These are phyloP conservation scores for Stenolophus ochropezus DNA, from an alignment of 2,888 invertebrate genomes.

Conservation along the genomic window DNA sequence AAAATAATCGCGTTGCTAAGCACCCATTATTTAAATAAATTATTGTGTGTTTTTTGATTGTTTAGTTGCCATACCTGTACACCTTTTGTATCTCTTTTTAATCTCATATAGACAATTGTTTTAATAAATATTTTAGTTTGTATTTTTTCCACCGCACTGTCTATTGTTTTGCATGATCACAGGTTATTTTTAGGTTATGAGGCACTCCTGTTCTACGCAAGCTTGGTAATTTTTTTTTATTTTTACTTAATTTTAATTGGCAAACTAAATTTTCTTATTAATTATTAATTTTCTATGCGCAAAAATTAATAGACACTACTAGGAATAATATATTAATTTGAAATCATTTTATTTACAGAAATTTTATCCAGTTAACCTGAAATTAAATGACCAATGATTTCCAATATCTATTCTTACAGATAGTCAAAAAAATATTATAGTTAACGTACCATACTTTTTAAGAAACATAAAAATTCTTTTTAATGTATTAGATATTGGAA, in stretches of 20 bases:
- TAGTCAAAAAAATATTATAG: too few species aligned
- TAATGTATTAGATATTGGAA: not conserved
- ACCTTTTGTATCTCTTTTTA: constrained; percentile 40
- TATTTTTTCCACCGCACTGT: constrained; percentile 27
- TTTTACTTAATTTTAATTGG: not conserved
- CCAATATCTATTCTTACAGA: not conserved
- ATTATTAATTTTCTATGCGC: not conserved
- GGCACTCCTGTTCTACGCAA: constrained; percentile 10
- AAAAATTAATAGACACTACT: not conserved
- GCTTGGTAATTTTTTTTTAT: constrained; percentile 36
- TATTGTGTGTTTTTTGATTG: not conserved
- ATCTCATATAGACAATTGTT: constrained; percentile 37
- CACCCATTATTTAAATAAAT: not conserved
- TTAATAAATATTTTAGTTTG: constrained; percentile 36
- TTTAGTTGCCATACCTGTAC: constrained; percentile 35
- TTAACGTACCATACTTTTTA: too few species aligned
- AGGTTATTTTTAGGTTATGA: constrained; percentile 19
- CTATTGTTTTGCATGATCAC: constrained; percentile 16
- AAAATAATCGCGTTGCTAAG: not conserved
- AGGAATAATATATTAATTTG: not conserved
- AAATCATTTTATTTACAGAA: not conserved
- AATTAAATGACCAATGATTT: not conserved
- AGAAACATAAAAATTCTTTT: too few species aligned
- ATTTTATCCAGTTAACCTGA: not conserved
- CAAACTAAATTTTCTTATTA: constrained; percentile 13